Evolutionary conservation across 2,797 vertebrate species (phyloP).

Genomic region (Synanceia verrucosa): DNA sequence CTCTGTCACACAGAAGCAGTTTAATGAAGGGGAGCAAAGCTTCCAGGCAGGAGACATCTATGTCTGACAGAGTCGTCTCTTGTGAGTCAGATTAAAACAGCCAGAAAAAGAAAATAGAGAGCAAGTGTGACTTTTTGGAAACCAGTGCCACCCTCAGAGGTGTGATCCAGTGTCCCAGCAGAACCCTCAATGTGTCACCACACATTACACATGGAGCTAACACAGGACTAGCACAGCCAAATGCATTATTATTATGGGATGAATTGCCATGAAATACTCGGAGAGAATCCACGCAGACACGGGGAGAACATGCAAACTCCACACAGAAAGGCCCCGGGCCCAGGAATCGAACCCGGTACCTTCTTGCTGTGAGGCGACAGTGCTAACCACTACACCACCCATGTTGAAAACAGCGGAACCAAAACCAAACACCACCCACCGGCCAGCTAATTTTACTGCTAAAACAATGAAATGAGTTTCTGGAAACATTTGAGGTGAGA

Average conservation of each 20-base stretch:
- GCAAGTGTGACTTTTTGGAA: conserved; percentile 14
- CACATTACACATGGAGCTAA: conserved; percentile 17
- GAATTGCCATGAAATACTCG: background rate
- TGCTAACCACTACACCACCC: no score
- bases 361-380: no score
- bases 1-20: conserved; percentile 56
- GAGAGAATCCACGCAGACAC: no score
- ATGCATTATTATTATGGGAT: background rate
- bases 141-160: conserved; percentile 3
- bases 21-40: conserved; percentile 41
- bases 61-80: conserved; percentile 28
- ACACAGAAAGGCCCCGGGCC: no score
- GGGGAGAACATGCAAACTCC: no score
- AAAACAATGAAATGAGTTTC: no score
- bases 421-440: no score
- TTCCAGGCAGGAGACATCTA: conserved; percentile 48
- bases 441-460: no score
- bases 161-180: conserved; percentile 43
- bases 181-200: conserved; percentile 67
- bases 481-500: no score
- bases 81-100: conserved; percentile 24
- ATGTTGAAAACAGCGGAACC: no score
- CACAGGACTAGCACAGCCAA: background rate
- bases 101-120: conserved; percentile 27
- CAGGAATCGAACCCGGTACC: no score